Evolutionary conservation across 1,140 invertebrate genomes (phyloP).

Genomic region (Caenorhabditis tropicalis): DNA sequence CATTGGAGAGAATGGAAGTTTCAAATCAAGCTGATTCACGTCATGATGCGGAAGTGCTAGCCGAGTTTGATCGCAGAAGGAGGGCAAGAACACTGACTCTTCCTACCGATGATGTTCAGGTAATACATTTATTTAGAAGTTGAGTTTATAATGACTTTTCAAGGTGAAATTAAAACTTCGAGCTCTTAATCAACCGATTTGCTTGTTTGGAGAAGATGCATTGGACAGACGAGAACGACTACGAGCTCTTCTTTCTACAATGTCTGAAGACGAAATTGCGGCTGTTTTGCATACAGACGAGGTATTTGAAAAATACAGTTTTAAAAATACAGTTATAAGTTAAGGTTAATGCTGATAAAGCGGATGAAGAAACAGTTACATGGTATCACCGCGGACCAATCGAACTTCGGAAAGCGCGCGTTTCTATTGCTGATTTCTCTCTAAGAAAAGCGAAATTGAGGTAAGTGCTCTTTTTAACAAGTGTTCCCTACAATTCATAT

Average conservation of each 20-base stretch:
- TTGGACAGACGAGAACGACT: slow-evolving; percentile 69
- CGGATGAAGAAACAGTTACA: slow-evolving; percentile 61
- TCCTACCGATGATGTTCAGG: slow-evolving; percentile 66
- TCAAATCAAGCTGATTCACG: slow-evolving; percentile 20
- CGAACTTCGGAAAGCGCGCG: slow-evolving; percentile 62
- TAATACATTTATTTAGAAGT: background rate
- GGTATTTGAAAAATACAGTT: background rate
- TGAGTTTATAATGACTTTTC: background rate
- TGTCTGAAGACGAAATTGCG: slow-evolving; percentile 68
- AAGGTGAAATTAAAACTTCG: slow-evolving; percentile 71
- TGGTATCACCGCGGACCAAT: slow-evolving; percentile 69
- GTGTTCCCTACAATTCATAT: background rate
- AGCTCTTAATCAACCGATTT: slow-evolving; percentile 68
- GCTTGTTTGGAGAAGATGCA: slow-evolving; percentile 70
- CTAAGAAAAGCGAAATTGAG: slow-evolving; percentile 62
- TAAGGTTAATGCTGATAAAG: slow-evolving; percentile 58
- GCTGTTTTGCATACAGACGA: slow-evolving; percentile 62
- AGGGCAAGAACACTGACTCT: slow-evolving; percentile 66
- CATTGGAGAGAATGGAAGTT: slow-evolving; percentile 30
- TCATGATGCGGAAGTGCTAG: slow-evolving; percentile 56
- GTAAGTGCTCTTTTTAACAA: background rate
- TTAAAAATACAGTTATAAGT: background rate
- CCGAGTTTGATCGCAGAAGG: slow-evolving; percentile 68
- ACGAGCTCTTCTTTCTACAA: slow-evolving; percentile 62
- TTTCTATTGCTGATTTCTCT: slow-evolving; percentile 69